phyloP scores from a whole-genome alignment of 2,797 vertebrate genomes.

The Poecilia velifera region DNA sequence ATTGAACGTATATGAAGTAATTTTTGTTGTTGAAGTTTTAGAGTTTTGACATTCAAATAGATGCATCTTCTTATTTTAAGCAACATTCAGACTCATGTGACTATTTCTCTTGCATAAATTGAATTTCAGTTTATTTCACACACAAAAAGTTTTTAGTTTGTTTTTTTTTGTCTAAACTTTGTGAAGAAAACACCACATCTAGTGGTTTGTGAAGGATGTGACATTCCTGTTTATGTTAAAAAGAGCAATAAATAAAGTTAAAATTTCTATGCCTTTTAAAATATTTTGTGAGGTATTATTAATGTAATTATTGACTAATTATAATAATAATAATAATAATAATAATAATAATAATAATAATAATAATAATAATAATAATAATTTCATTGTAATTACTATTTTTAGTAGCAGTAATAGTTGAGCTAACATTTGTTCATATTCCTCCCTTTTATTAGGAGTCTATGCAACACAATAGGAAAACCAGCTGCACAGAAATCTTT shows the following conservation, averaged over 20 bases:
- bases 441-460: neutral
- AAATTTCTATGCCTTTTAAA: neutral
- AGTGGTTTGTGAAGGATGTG: neutral
- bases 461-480: neutral
- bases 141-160: neutral
- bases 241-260: neutral
- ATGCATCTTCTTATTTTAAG: neutral
- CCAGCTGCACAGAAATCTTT: constrained; percentile 8
- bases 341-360: too few relatives aligned
- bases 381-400: neutral
- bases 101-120: constrained; percentile 5
- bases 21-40: neutral
- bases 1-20: neutral
- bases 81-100: neutral
- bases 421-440: neutral
- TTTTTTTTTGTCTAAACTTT: neutral
- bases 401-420: neutral
- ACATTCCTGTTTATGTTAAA: neutral
- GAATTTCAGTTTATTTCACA: neutral
- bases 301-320: neutral
- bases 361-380: too few relatives aligned
- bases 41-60: neutral
- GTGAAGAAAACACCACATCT: neutral
- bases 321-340: too few relatives aligned
- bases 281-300: neutral